phyloP scores from a whole-genome alignment of 2,797 vertebrate genomes.

The Anomalospiza imberbis region DNA sequence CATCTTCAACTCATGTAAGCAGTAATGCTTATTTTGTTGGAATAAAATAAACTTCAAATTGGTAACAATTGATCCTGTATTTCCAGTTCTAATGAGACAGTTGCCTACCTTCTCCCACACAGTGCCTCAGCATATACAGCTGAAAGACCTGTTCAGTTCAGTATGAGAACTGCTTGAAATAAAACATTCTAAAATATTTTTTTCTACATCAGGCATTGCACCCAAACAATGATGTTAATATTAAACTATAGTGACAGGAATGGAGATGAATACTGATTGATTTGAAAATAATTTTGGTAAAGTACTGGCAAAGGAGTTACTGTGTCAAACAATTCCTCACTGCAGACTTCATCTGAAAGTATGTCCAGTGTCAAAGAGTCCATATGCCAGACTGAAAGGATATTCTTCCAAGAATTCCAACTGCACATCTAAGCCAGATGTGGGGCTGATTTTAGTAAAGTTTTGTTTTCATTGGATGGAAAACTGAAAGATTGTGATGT shows the following conservation, averaged over 20 bases:
- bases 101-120: background rate
- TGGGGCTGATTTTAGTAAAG: slow-evolving; percentile 33
- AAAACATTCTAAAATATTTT: background rate
- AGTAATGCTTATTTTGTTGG: background rate
- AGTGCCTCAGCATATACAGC: background rate
- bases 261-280: slow-evolving; percentile 25
- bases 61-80: background rate
- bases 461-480: slow-evolving; percentile 47
- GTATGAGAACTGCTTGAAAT: background rate
- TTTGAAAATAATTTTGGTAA: slow-evolving; percentile 21
- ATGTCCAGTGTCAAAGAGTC: slow-evolving; percentile 36
- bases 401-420: slow-evolving; percentile 62
- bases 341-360: slow-evolving; percentile 26
- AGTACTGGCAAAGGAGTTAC: slow-evolving; percentile 39
- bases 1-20: background rate
- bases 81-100: background rate
- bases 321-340: slow-evolving; percentile 42
- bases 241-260: slow-evolving; percentile 30
- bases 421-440: slow-evolving; percentile 49
- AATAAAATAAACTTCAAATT: background rate
- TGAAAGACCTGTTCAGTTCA: background rate
- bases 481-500: slow-evolving; percentile 39
- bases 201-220: background rate
- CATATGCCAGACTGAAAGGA: background rate
- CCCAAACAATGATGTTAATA: slow-evolving; percentile 37